These are phyloP conservation scores for Sipha maydis DNA, from an alignment of 2,888 invertebrate species.

Conservation along the genomic window DNA sequence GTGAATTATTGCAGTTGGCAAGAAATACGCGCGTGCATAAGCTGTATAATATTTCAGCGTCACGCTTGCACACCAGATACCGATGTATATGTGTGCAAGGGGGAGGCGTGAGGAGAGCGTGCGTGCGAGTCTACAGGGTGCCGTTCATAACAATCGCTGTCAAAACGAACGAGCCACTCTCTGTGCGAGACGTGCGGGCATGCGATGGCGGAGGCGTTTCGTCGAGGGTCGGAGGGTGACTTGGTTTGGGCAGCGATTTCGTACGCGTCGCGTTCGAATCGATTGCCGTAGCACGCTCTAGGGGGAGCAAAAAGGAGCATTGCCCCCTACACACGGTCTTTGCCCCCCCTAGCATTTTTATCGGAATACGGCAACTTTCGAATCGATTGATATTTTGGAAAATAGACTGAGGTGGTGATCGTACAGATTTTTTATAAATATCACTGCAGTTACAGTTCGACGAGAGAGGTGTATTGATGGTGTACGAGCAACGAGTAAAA, in stretches of 20 bases:
- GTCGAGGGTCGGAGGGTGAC: conserved; percentile 1
- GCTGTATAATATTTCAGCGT: conserved; percentile 54
- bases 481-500: too few relatives aligned
- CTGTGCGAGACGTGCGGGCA: background rate
- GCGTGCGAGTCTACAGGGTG: conserved; percentile 46
- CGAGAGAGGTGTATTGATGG: too few relatives aligned
- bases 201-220: background rate
- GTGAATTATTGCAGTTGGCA: conserved; percentile 55
- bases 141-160: conserved; percentile 54
- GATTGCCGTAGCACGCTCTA: too few relatives aligned
- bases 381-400: too few relatives aligned
- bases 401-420: too few relatives aligned
- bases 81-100: background rate
- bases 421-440: too few relatives aligned
- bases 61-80: conserved; percentile 27
- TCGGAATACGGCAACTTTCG: too few relatives aligned
- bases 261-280: too few relatives aligned
- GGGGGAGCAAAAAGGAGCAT: too few relatives aligned
- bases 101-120: background rate
- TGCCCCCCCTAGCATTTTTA: too few relatives aligned
- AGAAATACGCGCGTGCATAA: conserved; percentile 44
- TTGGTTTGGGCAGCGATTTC: background rate
- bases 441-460: too few relatives aligned
- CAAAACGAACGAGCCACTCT: conserved; percentile 36
- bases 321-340: too few relatives aligned